Conservation (phyloP, 2,797 vertebrate species). For the Enteromius trimaculatus region DNA sequence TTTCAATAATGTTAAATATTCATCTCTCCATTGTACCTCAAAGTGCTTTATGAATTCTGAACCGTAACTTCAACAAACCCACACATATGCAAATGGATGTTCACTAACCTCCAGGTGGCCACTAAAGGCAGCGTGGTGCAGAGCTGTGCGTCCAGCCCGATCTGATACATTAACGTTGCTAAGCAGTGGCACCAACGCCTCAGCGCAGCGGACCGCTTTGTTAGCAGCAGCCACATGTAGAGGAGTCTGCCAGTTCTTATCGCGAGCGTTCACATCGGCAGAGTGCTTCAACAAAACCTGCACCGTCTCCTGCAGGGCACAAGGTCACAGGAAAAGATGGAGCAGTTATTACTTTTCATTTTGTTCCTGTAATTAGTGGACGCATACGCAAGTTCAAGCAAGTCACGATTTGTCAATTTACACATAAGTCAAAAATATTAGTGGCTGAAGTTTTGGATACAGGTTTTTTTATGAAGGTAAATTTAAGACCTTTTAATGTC, state of each 20-base stretch:
- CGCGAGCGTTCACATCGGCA: conserved; percentile 94
- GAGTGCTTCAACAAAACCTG: conserved; percentile 97
- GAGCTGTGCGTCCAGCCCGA: conserved; percentile 92
- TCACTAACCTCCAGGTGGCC: conserved; percentile 90
- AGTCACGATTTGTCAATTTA: neutral
- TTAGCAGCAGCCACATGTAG: conserved; percentile 96
- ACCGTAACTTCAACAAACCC: neutral
- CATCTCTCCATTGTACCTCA: neutral
- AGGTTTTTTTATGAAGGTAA: neutral
- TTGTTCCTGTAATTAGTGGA: neutral
- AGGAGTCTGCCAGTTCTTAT: conserved; percentile 99
- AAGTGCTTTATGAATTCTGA: neutral
- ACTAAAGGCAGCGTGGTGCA: conserved; percentile 97
- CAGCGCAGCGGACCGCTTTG: conserved; percentile 95
- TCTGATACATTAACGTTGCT: conserved; percentile 98
- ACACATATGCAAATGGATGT: neutral
- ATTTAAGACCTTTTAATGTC: neutral
- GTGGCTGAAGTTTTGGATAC: neutral
- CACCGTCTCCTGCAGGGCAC: conserved; percentile 85
- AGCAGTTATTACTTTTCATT: neutral
- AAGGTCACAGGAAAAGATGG: neutral
- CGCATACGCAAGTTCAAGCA: neutral
- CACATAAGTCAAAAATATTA: neutral
- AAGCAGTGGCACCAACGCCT: conserved; percentile 93
- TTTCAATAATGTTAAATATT: neutral